phyloP scores from a whole-genome alignment of 2,113 vertebrate genomes.

The Halcyon senegalensis region DNA sequence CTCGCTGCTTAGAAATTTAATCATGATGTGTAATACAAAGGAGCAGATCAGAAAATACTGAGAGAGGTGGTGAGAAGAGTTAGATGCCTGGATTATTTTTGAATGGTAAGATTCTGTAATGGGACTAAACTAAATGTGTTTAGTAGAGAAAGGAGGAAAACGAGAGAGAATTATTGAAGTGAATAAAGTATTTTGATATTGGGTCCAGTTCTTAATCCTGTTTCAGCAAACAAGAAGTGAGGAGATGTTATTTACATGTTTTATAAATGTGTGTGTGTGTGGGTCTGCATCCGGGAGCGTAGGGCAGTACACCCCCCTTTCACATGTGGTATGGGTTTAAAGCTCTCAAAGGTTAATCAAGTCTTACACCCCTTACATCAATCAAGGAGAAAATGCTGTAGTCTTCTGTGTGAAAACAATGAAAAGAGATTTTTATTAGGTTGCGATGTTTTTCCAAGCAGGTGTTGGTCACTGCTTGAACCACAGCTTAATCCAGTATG shows the following conservation, averaged over 20 bases:
- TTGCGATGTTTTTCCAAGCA: neutral
- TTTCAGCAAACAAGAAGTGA: neutral
- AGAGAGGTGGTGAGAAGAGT: neutral
- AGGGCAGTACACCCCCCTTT: neutral
- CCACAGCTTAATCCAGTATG: neutral
- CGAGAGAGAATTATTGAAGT: neutral
- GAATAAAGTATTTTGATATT: neutral
- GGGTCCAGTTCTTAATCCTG: neutral
- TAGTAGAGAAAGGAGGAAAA: neutral
- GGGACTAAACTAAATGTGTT: neutral
- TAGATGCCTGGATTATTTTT: neutral
- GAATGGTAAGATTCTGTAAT: neutral
- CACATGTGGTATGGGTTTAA: neutral
- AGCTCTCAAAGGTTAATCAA: neutral
- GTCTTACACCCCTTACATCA: neutral
- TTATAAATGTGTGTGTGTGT: too few species aligned
- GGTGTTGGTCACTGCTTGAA: neutral
- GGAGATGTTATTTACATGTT: neutral
- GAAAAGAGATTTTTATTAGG: too few species aligned
- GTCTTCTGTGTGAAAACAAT: neutral
- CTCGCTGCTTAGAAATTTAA: neutral
- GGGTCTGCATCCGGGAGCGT: accelerated
- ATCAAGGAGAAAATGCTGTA: neutral
- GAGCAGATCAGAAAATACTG: neutral
- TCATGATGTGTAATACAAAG: neutral